Conservation (phyloP, 2,888 invertebrate genomes). For the Pteria penguin region DNA sequence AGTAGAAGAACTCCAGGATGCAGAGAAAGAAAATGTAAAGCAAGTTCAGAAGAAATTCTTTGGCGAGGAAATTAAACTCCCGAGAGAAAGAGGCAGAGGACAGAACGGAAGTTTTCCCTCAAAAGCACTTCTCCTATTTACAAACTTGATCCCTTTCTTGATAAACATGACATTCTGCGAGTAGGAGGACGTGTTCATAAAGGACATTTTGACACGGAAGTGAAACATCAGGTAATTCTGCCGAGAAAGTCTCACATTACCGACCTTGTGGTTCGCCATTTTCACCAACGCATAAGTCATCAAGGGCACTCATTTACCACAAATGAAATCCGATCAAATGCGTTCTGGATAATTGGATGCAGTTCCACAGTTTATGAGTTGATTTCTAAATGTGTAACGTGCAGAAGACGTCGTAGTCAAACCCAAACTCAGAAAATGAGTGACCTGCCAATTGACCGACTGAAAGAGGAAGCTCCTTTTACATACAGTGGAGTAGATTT, state of each 20-base stretch:
- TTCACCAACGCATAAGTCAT: conserved; percentile 46
- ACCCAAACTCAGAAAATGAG: conserved; percentile 69
- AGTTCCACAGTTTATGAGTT: conserved; percentile 52
- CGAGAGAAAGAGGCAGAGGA: conserved; percentile 19
- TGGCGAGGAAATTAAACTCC: conserved; percentile 15
- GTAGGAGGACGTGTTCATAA: conserved; percentile 53
- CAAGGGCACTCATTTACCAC: conserved; percentile 52
- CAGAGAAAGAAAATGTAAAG: conserved; percentile 1
- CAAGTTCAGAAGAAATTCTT: conserved; percentile 17
- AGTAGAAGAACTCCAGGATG: conserved; percentile 2
- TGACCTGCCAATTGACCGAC: conserved; percentile 69
- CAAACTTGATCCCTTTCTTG: conserved; percentile 48
- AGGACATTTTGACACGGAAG: conserved; percentile 9
- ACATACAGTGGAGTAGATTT: conserved; percentile 71
- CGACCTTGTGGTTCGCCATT: conserved; percentile 44
- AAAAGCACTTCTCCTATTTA: conserved; percentile 5
- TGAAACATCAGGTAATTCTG: conserved; percentile 50
- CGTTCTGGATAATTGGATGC: conserved; percentile 70
- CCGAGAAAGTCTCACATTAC: conserved; percentile 49
- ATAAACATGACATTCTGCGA: conserved; percentile 46
- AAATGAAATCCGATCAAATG: conserved; percentile 46
- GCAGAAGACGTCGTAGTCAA: conserved; percentile 58
- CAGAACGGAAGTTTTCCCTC: not conserved
- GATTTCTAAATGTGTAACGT: conserved; percentile 65
- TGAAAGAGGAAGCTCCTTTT: conserved; percentile 66